Percentiles rank a stretch among this genome's conserved stretches.
phyloP scores from a whole-genome alignment of 2,888 invertebrate genomes.

The Cosmorhoe ocellata region DNA sequence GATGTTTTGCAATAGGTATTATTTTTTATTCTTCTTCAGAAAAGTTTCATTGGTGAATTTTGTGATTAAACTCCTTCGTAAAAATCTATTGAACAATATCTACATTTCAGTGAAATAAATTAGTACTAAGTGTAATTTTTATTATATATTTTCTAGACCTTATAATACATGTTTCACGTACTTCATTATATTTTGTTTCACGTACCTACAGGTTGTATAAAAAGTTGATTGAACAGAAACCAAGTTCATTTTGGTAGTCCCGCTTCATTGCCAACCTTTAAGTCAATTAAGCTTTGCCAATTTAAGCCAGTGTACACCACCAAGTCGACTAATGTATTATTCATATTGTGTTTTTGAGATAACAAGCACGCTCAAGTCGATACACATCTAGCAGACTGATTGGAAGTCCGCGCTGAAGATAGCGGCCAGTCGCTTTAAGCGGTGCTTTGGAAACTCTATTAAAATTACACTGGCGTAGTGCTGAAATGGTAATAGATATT shows the following conservation, averaged over 20 bases:
- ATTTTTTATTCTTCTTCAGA: no score
- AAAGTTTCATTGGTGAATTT: no score
- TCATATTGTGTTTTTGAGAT: constrained; percentile 82
- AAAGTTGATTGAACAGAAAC: constrained; percentile 43
- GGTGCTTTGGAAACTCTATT: constrained; percentile 56
- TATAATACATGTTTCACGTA: constrained; percentile 5
- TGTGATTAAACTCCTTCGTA: no score
- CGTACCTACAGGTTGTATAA: constrained; percentile 42
- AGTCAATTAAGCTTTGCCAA: constrained; percentile 80
- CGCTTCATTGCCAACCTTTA: constrained; percentile 77
- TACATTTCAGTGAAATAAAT: no score
- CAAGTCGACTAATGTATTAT: constrained; percentile 77
- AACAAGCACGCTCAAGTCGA: constrained; percentile 78
- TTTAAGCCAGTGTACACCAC: constrained; percentile 69
- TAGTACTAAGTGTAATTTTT: no score
- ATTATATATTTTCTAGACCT: not conserved
- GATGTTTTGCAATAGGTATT: no score
- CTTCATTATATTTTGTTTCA: constrained; percentile 29
- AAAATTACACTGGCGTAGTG: constrained; percentile 49
- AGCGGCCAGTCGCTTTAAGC: constrained; percentile 46
- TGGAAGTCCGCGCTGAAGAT: constrained; percentile 57
- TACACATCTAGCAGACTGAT: constrained; percentile 79
- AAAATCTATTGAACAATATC: no score
- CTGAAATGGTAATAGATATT: constrained; percentile 34
- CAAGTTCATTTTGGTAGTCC: constrained; percentile 39